Percentiles rank a stretch among this genome's conserved stretches.
Evolutionary conservation across 2,113 vertebrate species (phyloP).

Genomic region (Cheilinus undulatus): DNA sequence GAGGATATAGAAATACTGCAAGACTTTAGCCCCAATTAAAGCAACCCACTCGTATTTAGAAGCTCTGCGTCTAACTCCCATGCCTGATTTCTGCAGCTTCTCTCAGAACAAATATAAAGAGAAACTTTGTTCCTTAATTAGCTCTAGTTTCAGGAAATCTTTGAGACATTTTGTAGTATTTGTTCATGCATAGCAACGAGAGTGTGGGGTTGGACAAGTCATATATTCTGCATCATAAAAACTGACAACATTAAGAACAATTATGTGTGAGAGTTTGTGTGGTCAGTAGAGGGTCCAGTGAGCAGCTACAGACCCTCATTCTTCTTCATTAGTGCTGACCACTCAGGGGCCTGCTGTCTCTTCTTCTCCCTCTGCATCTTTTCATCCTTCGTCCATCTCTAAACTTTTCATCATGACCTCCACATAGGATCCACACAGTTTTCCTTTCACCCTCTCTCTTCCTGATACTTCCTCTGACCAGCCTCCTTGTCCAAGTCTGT

Average conservation of each 20-base stretch:
- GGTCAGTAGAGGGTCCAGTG: conserved; percentile 58
- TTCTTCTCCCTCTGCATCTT: conserved; percentile 23
- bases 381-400: conserved; percentile 50
- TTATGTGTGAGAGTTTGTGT: conserved; percentile 4
- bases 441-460: conserved; percentile 4
- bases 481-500: not conserved
- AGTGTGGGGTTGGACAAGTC: conserved; percentile 31
- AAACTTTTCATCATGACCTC: conserved; percentile 24
- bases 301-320: conserved; percentile 67
- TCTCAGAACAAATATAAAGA: conserved; percentile 40
- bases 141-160: conserved; percentile 45
- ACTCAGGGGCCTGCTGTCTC: conserved; percentile 49
- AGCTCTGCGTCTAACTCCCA: conserved; percentile 25
- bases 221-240: no score
- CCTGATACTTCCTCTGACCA: conserved; percentile 3
- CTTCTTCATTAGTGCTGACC: conserved; percentile 77
- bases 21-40: conserved; percentile 68
- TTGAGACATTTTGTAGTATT: conserved; percentile 39
- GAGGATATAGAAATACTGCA: conserved; percentile 20
- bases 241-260: not conserved
- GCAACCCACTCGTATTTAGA: conserved; percentile 43
- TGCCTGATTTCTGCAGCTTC: conserved; percentile 28
- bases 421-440: not conserved
- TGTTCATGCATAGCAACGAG: conserved; percentile 40
- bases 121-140: conserved; percentile 60